Conservation (phyloP, 1,140 invertebrate genomes). For the Aphaenogaster floridana region DNA sequence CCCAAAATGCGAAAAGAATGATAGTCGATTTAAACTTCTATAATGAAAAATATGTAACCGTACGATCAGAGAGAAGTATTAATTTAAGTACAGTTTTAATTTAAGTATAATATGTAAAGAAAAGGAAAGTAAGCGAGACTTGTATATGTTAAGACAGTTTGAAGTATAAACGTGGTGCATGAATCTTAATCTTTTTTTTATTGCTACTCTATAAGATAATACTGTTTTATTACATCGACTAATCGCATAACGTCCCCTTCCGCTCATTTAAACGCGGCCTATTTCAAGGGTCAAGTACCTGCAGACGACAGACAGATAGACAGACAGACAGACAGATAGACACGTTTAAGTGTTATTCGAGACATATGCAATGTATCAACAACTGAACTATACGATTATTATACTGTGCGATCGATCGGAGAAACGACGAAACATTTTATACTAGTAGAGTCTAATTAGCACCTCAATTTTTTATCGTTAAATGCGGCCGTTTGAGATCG, state of each 20-base stretch:
- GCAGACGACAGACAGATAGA: neutral
- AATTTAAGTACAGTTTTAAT: slow-evolving; percentile 28
- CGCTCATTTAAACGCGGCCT: slow-evolving; percentile 67
- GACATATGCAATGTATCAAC: slow-evolving; percentile 51
- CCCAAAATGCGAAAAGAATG: slow-evolving; percentile 1
- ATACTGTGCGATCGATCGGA: slow-evolving; percentile 61
- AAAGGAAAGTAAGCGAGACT: neutral
- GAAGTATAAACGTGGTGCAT: slow-evolving; percentile 25
- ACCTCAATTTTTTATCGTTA: slow-evolving; percentile 28
- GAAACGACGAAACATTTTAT: slow-evolving; percentile 64
- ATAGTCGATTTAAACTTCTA: slow-evolving; percentile 30
- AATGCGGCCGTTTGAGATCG: slow-evolving; percentile 6
- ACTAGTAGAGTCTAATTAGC: slow-evolving; percentile 29
- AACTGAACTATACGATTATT: slow-evolving; percentile 62
- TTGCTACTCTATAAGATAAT: neutral
- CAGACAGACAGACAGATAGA: neutral
- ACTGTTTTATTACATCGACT: slow-evolving; percentile 37
- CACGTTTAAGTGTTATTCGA: neutral
- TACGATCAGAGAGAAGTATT: slow-evolving; percentile 9
- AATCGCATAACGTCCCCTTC: slow-evolving; percentile 24
- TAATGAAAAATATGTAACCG: slow-evolving; percentile 1
- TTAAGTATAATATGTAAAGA: neutral
- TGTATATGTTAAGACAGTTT: slow-evolving; percentile 19
- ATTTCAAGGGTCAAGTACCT: slow-evolving; percentile 64
- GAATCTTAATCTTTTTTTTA: neutral